Base-by-base conservation (phyloP, 1,140 invertebrate genomes). In the Hycleus cichorii region DNA sequence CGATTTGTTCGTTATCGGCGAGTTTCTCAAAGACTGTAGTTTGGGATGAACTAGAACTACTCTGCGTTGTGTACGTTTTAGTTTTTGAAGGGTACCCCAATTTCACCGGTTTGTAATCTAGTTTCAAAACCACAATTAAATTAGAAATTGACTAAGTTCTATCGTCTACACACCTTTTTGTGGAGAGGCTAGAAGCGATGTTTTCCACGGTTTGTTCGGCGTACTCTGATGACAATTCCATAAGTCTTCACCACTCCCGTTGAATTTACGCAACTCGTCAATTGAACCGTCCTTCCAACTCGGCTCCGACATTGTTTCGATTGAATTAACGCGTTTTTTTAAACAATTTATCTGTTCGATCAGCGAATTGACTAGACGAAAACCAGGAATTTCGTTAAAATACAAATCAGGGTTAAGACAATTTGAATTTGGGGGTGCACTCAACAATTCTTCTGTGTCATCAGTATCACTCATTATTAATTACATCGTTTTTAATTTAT, bases 391-490 rank as follows among this genome's bases (percentile, higher is more conserved):
- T 44, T 61, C 54, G 55, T 67, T 32, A 0, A 32, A 32, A 32
- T 32, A 32, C 32, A 32, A 74, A 60, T 72, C 72, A 0, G 69
- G 68, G 25, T 57, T 64, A 18, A 62, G 44, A 59, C 78, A 72
- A n/a, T 82, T 78, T 5, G 87, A 83, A 73, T 88, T 82, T 7
- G 88, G 88, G 49, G 87, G 87, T 71, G 90, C 87, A 56, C 87
- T 73, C 59, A 91, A 71, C 56, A 91, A 76, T 63, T 88, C 80
- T 74, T 91, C 88, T 3, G 88, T 91, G 73, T 90, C 87, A 79
- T 89, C 88, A 55, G 87, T 84, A 70, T 89, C 87, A 81, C 87
- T 89, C 88, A 90, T 90, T 65, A 66, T 60, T 65, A 47, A 49
- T 39, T 46, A 57, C 7, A 32, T 5, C 7, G 32, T 4, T 4